Evolutionary conservation across 2,797 vertebrate genomes (phyloP).

Genomic region (Salarias fasciatus): DNA sequence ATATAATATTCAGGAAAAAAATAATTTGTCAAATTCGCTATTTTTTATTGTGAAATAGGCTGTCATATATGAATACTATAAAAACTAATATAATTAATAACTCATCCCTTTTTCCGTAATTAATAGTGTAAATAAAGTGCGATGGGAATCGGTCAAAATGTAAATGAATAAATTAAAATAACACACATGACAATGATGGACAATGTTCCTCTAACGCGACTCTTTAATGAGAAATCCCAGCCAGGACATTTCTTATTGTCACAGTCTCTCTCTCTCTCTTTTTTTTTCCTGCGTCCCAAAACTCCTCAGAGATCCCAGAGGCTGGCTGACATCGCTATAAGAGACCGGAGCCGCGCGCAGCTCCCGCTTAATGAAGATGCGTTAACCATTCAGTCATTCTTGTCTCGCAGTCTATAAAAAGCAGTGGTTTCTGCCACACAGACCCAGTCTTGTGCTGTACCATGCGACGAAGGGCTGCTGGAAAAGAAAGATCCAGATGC

Average conservation of each 20-base stretch:
- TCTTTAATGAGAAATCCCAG: slow-evolving; percentile 33
- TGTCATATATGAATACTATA: too few relatives aligned
- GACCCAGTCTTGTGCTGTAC: slow-evolving; percentile 81
- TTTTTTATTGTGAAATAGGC: too few relatives aligned
- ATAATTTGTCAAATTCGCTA: background rate
- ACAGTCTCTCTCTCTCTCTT: too few relatives aligned
- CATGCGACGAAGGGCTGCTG: slow-evolving; percentile 70
- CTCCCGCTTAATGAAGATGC: slow-evolving; percentile 80
- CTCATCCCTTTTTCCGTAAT: background rate
- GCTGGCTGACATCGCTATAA: slow-evolving; percentile 56
- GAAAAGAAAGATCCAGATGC: slow-evolving; percentile 84
- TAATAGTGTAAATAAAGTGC: background rate
- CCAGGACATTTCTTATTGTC: slow-evolving; percentile 36
- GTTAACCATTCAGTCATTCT: slow-evolving; percentile 78
- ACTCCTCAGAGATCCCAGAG: slow-evolving; percentile 50
- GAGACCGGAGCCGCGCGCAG: slow-evolving; percentile 61
- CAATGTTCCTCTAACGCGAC: slow-evolving; percentile 13
- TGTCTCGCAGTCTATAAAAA: slow-evolving; percentile 86
- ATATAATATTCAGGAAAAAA: background rate
- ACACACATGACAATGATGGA: slow-evolving; percentile 16
- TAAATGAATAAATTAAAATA: slow-evolving; percentile 5
- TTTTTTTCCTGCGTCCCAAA: slow-evolving; percentile 27
- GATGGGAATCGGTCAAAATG: background rate
- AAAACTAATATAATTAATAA: background rate
- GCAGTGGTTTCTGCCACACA: slow-evolving; percentile 80